Evolutionary conservation across 2,113 vertebrate genomes (phyloP).

Genomic region (Rostratula benghalensis): DNA sequence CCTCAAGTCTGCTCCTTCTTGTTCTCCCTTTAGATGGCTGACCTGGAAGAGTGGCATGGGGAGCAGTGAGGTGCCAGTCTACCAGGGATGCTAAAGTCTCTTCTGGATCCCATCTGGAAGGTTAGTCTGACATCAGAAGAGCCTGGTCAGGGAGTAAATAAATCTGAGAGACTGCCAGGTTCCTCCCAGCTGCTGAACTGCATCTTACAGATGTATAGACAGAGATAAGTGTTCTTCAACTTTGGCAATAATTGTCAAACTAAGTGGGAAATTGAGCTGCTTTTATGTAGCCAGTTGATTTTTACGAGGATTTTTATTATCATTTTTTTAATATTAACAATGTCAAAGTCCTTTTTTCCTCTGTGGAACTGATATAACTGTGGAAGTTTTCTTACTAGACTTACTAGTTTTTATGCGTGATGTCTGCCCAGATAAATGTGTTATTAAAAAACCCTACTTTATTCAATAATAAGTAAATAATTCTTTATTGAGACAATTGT

Average conservation of each 20-base stretch:
- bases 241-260: background rate
- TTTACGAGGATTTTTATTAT: background rate
- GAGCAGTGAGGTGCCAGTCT: background rate
- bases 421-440: background rate
- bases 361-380: background rate
- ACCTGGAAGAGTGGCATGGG: background rate
- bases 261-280: background rate
- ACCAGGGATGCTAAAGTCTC: accelerated
- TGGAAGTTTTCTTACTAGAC: background rate
- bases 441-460: background rate
- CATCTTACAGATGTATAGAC: background rate
- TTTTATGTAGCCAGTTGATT: background rate
- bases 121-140: background rate
- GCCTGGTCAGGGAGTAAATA: background rate
- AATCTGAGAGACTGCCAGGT: background rate
- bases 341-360: background rate
- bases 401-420: background rate
- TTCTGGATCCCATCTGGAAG: background rate
- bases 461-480: background rate
- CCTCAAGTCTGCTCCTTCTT: background rate
- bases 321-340: background rate
- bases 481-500: background rate
- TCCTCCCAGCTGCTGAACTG: background rate
- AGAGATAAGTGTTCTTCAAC: background rate
- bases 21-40: background rate